Percentiles rank a stretch among this genome's conserved stretches.
phyloP scores from a whole-genome alignment of 2,797 vertebrate species.

The Siniperca obscura region DNA sequence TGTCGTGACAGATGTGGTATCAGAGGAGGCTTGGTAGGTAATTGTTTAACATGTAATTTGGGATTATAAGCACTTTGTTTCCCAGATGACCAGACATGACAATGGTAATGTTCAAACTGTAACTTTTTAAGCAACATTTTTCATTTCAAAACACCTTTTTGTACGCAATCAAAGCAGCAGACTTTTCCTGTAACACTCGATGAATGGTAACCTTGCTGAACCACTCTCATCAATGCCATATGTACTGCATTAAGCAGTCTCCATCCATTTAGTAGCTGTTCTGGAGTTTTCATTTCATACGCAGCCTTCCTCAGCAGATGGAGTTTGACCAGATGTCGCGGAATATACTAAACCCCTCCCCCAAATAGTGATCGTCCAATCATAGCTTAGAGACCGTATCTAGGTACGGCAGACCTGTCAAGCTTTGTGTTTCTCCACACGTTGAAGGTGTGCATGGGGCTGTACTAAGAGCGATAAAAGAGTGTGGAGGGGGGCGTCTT shows the following conservation, averaged over 20 bases:
- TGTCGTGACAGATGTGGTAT: constrained; percentile 25
- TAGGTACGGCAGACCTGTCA: not conserved
- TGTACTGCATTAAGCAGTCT: not conserved
- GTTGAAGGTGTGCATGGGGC: not conserved
- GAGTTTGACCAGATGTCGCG: not conserved
- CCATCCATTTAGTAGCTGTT: not conserved
- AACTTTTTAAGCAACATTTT: not conserved
- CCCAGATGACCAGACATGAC: not conserved
- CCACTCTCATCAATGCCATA: not conserved
- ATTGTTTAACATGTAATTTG: not conserved
- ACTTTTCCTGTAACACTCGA: not conserved
- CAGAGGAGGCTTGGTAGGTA: too few relatives aligned
- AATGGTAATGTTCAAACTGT: not conserved
- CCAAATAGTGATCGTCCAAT: not conserved
- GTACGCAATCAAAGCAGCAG: not conserved
- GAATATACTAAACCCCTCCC: not conserved
- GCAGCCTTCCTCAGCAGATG: not conserved
- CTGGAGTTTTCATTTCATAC: not conserved
- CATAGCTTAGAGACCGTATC: not conserved
- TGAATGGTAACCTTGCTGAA: not conserved
- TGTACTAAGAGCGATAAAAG: too few relatives aligned
- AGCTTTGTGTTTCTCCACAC: not conserved
- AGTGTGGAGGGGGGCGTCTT: not conserved
- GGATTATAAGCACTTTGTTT: not conserved
- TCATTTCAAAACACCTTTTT: not conserved